A percentile compares a stretch with the other conserved stretches of the same genome.
phyloP scores from a whole-genome alignment of 2,797 vertebrate genomes.

The Bryconaethiops microstoma region DNA sequence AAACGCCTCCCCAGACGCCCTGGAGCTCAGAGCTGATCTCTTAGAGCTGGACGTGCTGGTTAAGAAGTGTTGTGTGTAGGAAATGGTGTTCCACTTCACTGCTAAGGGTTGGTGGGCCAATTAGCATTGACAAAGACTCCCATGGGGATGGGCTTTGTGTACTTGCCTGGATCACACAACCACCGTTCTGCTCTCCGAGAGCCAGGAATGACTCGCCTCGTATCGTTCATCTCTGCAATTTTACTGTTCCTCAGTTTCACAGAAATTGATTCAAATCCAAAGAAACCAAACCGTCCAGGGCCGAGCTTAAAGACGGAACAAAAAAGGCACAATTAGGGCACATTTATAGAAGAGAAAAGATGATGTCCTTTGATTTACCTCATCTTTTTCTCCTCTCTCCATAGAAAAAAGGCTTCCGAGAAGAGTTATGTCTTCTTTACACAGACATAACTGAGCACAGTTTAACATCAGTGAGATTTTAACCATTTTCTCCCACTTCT shows the following conservation, averaged over 20 bases:
- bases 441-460: too few relatives aligned
- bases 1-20: conserved; percentile 43
- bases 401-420: not conserved
- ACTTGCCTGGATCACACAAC: conserved; percentile 60
- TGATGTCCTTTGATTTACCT: not conserved
- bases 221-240: not conserved
- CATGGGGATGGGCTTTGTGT: conserved; percentile 60
- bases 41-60: conserved; percentile 56
- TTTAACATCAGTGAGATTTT: too few relatives aligned
- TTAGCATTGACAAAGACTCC: conserved; percentile 78
- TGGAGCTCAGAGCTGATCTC: conserved; percentile 25
- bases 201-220: conserved; percentile 61
- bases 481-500: too few relatives aligned
- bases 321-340: not conserved
- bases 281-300: not conserved
- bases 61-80: conserved; percentile 65
- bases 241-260: not conserved
- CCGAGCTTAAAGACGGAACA: not conserved
- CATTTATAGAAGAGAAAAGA: not conserved
- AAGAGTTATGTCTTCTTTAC: too few relatives aligned
- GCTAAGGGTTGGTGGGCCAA: conserved; percentile 68
- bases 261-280: not conserved
- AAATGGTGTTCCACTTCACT: conserved; percentile 69
- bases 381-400: conserved; percentile 50
- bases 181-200: conserved; percentile 54